phyloP scores from a whole-genome alignment of 2,113 vertebrate species.

The Ptyas mucosa region DNA sequence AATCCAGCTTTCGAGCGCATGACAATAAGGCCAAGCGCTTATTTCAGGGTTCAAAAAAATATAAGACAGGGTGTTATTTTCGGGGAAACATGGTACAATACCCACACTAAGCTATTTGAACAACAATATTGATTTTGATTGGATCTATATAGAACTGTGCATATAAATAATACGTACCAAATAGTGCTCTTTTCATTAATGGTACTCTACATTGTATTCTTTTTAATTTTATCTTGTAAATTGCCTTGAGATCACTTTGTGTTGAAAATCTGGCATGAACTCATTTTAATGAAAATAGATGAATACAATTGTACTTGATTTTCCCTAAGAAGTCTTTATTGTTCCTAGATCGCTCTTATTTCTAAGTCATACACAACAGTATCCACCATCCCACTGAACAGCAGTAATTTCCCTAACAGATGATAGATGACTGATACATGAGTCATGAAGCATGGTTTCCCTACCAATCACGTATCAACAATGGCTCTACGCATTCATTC shows the following conservation, averaged over 20 bases:
- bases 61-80: too few species aligned
- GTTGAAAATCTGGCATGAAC: background rate
- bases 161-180: background rate
- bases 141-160: background rate
- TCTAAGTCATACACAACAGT: background rate
- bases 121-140: background rate
- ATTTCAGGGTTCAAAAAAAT: too few species aligned
- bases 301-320: background rate
- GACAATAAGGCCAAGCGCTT: too few species aligned
- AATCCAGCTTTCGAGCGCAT: too few species aligned
- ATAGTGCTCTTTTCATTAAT: background rate
- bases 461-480: constrained; percentile 2
- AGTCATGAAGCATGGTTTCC: constrained; percentile 32
- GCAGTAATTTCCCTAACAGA: background rate
- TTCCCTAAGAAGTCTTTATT: background rate
- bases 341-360: background rate
- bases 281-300: background rate
- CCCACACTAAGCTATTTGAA: background rate
- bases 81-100: too few species aligned
- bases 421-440: background rate
- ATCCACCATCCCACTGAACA: background rate
- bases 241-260: background rate
- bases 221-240: background rate
- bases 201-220: background rate
- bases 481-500: constrained; percentile 17